Evolutionary conservation across 2,888 invertebrate species (phyloP).

Genomic region (Carcina quercana): DNA sequence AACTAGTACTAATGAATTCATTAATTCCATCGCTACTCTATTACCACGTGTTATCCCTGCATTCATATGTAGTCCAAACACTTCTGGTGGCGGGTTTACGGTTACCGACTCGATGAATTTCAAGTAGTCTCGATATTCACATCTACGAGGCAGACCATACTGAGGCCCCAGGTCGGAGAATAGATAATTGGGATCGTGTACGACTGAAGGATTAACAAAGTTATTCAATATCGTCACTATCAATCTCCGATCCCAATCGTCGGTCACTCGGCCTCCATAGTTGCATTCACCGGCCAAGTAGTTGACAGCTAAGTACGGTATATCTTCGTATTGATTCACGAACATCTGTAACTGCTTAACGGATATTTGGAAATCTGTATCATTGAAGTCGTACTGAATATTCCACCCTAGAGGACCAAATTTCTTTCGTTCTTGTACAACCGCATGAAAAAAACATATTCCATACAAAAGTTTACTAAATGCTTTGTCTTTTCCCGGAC

Average conservation of each 20-base stretch:
- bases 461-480: conserved; percentile 88
- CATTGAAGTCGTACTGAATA: conserved; percentile 88
- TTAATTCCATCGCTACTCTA: conserved; percentile 80
- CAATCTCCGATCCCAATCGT: conserved; percentile 88
- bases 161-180: conserved; percentile 73
- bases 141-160: conserved; percentile 82
- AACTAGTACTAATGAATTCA: conserved; percentile 84
- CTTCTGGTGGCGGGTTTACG: conserved; percentile 85
- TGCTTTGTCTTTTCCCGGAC: conserved; percentile 83
- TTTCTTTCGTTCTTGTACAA: conserved; percentile 86
- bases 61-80: conserved; percentile 92
- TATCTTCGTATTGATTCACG: conserved; percentile 84
- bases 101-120: conserved; percentile 85
- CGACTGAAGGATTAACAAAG: conserved; percentile 80
- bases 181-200: conserved; percentile 77
- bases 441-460: conserved; percentile 89
- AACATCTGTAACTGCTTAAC: conserved; percentile 88
- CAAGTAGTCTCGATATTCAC: conserved; percentile 82
- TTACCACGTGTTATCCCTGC: conserved; percentile 92
- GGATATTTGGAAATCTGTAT: conserved; percentile 89
- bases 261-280: conserved; percentile 91
- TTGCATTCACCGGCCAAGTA: conserved; percentile 95
- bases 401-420: conserved; percentile 92
- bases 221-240: conserved; percentile 83
- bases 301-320: conserved; percentile 88